Percentiles rank a stretch among this genome's conserved stretches.
These are phyloP conservation scores for Sebastes taczanowskii DNA, from an alignment of 2,797 vertebrate genomes.

Conservation along the genomic window DNA sequence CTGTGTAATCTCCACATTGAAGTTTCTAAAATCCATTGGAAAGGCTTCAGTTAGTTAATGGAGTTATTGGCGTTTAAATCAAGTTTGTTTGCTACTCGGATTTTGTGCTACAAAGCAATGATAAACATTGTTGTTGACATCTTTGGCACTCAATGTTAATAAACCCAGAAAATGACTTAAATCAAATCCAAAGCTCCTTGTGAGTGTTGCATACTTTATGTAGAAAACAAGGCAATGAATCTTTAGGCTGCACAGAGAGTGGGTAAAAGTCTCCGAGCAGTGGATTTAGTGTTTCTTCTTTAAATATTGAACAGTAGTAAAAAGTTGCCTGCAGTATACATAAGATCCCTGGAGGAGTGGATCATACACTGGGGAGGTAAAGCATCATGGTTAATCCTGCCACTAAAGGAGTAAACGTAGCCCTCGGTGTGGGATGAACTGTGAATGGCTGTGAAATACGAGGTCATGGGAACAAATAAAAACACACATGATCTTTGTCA, in stretches of 20 bases:
- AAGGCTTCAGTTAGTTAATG: not conserved
- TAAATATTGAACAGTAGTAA: conserved; percentile 29
- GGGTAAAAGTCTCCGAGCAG: conserved; percentile 4
- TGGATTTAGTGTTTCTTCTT: conserved; percentile 9
- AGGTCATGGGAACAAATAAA: conserved; percentile 16
- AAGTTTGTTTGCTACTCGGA: not conserved
- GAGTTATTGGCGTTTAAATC: not conserved
- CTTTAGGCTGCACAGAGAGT: conserved; percentile 11
- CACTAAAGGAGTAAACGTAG: not conserved
- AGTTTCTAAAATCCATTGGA: not conserved
- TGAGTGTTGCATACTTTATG: not conserved
- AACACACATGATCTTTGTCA: not conserved
- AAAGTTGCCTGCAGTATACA: not conserved
- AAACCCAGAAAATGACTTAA: not conserved
- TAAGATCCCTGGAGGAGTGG: not conserved
- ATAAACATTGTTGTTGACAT: not conserved
- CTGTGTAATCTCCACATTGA: fast-evolving
- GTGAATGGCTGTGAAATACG: not conserved
- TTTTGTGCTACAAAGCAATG: not conserved
- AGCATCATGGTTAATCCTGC: conserved; percentile 42
- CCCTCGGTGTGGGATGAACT: not conserved
- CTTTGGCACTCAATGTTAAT: not conserved
- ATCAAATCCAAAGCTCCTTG: not conserved
- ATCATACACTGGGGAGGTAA: conserved; percentile 17
- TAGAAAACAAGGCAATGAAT: not conserved